phyloP scores from a whole-genome alignment of 2,113 vertebrate genomes.

The Aspiorhynchus laticeps region DNA sequence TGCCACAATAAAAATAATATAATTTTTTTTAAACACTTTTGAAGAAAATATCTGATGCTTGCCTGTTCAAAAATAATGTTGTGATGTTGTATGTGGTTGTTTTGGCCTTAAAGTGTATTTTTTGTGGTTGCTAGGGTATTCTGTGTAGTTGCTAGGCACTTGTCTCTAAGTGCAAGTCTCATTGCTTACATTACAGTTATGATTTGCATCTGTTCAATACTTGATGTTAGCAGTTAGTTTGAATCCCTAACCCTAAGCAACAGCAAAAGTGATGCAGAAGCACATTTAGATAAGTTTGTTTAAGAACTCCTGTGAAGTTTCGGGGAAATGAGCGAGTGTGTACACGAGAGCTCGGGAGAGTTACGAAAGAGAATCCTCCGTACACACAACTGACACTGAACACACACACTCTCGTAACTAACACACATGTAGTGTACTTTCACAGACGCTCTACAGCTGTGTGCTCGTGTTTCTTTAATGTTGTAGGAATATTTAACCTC shows the following conservation, averaged over 20 bases:
- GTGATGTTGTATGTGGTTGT: no score
- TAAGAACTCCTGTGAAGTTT: not conserved
- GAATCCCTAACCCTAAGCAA: not conserved
- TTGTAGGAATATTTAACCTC: slow-evolving; percentile 1
- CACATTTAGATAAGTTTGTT: not conserved
- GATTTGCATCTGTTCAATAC: not conserved
- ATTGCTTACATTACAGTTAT: not conserved
- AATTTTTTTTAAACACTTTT: no score
- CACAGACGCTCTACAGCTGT: slow-evolving; percentile 8
- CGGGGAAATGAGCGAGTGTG: slow-evolving; percentile 1
- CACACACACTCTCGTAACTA: slow-evolving; percentile 34
- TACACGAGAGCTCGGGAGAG: not conserved
- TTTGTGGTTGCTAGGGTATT: not conserved
- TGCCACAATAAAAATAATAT: no score
- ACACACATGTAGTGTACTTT: slow-evolving; percentile 35
- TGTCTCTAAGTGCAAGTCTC: not conserved
- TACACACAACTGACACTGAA: slow-evolving; percentile 42
- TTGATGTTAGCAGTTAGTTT: not conserved
- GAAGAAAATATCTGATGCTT: no score
- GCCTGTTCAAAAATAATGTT: no score
- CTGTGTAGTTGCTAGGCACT: not conserved
- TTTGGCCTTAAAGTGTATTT: not conserved
- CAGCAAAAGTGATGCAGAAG: not conserved
- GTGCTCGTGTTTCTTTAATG: slow-evolving; percentile 41
- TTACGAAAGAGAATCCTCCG: not conserved